Evolutionary conservation across 1,140 invertebrate species (phyloP), one percentile per base, ranked within the genome.

Genomic region (Pinna nobilis): DNA sequence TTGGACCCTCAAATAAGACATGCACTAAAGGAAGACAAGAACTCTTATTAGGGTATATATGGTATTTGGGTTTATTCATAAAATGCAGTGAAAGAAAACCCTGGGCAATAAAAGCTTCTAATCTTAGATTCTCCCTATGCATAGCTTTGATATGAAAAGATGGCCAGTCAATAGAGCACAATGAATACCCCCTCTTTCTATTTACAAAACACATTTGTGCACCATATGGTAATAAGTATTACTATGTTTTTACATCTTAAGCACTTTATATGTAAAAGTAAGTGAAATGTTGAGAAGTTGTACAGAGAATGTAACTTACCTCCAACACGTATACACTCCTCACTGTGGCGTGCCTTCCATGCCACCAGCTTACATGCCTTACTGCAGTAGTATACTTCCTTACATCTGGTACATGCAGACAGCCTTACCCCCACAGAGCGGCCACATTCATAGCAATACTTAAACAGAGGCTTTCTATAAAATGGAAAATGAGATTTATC

Each of bases 371-470:
- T 89, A 75, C 89, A 90, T n/a, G 83, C 80, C 74, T 90, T 90
- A 71, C 88, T 88, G 57, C 89, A 90, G 79, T 87, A 90, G 74
- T 81, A 88, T 1, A 90, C 88, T 50, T 87, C 87, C 59, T 89
- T 89, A 78, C 89, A 90, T 25, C 88, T 61, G 25, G 88, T 87
- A 75, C 89, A 90, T 15, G 86, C 72, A 33, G 84, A 79, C 69
- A 90, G 78, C 39, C 86, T 79, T 0, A 90, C 86, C 57, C 82
- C 83, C 2, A 89, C 85, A 3, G 87, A 88, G 11, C 88, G 80
- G 28, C 88, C 88, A 81, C 89, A 90, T 59, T 89, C 85, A 61
- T 89, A 89, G 68, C 89, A 90, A 71, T 88, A 89, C 28, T 85
- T 87, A 60, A 89, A 84, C 51, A 84, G 47, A 7, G 86, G 85